Evolutionary conservation across 2,888 invertebrate genomes (phyloP), one percentile per base, ranked within the genome.

Genomic region (Acrocera orbiculus): DNA sequence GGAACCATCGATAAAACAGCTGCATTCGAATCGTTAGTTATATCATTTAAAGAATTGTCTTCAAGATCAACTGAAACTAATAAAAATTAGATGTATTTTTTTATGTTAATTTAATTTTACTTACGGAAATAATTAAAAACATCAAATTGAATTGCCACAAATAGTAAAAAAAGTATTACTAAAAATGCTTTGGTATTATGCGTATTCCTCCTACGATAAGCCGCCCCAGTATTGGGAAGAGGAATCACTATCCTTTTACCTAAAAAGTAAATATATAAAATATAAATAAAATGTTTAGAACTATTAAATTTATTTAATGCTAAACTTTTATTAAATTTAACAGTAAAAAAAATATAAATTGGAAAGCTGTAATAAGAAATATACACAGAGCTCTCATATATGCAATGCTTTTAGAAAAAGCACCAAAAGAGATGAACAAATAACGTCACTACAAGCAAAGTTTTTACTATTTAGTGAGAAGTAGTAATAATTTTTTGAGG

Each of bases 1-100:
- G 83, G 83, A 43, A 85, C 82, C 65, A 82, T 70, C 39, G 79
- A 78, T 41, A 82, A 64, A 34, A 85, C 78, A 46, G 81, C 76
- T 44, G 76, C 75, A 34, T 73, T 70, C 2, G 76, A 79, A 49
- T 82, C 81, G 54, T 83, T 82, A 46, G 67, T 59, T 32, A 68
- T 61, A 40, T 58, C 58, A 27, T 42, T 47, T 27, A 53, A 40
- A 37, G 51, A 44, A 3, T 56, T 53, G 40, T 69, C 68, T 59
- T 66, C 65, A 54, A 48, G 47, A 40, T 57, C 57, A 43, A 54
- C 59, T 59, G 29, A 6, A 42, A 33, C 28, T 9, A 19, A 27
- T 16, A 23, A 25, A 10, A 10, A n/a, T 6, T 23, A n/a, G 20
- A 11, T 14, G 16, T 28, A 32, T 8, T 15, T 11, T 15, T 20